Percentiles rank a stretch among this genome's conserved stretches.
phyloP scores from a whole-genome alignment of 2,797 vertebrate genomes.

The Melanotaenia parkinsoni region DNA sequence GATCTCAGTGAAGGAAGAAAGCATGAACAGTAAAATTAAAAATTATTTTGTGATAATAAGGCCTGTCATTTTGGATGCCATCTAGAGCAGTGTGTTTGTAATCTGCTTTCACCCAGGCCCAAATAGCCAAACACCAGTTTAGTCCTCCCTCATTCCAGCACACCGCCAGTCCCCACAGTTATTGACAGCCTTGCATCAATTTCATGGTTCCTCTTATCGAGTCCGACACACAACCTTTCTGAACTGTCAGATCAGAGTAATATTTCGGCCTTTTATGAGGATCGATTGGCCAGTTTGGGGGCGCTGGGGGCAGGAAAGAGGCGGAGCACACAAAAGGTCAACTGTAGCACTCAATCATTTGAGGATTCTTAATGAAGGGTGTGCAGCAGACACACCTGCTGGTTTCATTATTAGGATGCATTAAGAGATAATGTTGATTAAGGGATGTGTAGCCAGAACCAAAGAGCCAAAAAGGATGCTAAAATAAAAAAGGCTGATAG shows the following conservation, averaged over 20 bases:
- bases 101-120: conserved; percentile 15
- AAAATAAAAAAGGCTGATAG: conserved; percentile 21
- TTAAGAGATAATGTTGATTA: conserved; percentile 52
- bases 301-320: conserved; percentile 59
- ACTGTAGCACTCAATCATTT: conserved; percentile 81
- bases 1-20: conserved; percentile 16
- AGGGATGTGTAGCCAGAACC: conserved; percentile 37
- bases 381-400: conserved; percentile 75
- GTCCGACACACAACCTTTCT: conserved; percentile 84
- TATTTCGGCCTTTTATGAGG: conserved; percentile 84
- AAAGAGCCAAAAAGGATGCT: conserved; percentile 24
- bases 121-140: conserved; percentile 30
- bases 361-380: conserved; percentile 84
- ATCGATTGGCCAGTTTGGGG: conserved; percentile 80
- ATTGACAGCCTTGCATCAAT: conserved; percentile 83
- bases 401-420: conserved; percentile 67
- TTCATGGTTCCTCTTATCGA: conserved; percentile 78
- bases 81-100: conserved; percentile 9
- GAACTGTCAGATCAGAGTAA: conserved; percentile 84
- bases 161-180: conserved; percentile 58
- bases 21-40: conserved; percentile 17
- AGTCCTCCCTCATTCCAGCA: conserved; percentile 37
- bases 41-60: conserved; percentile 4
- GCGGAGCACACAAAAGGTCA: conserved; percentile 81
- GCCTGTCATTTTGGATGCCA: conserved; percentile 10